These are phyloP conservation scores for Cheumatopsyche charites DNA, from an alignment of 1,140 invertebrate genomes.

Conservation along the genomic window DNA sequence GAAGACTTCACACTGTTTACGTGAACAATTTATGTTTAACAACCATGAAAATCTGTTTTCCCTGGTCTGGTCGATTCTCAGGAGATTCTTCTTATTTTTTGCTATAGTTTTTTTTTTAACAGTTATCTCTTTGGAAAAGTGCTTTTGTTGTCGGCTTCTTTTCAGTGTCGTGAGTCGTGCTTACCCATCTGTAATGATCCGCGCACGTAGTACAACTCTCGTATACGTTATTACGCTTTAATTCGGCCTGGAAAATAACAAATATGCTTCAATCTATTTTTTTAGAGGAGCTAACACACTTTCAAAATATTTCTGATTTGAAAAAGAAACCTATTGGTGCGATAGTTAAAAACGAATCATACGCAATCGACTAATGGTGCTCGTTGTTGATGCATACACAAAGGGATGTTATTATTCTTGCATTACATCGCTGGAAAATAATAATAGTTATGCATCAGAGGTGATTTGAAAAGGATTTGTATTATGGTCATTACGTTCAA, in stretches of 20 bases:
- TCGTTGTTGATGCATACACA: no score
- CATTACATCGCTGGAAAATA: no score
- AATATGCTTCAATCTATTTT: not conserved
- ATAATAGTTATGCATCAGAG: no score
- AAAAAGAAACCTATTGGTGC: not conserved
- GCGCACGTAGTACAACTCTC: not conserved
- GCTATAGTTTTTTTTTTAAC: slow-evolving; percentile 4
- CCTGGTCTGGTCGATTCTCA: no score
- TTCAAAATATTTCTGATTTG: not conserved
- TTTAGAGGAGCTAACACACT: no score
- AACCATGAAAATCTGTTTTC: slow-evolving; percentile 23
- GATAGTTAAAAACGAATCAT: no score
- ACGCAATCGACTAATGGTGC: no score
- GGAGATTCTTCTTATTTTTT: no score
- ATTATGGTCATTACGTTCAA: no score
- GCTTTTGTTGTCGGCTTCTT: not conserved
- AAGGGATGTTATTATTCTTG: no score
- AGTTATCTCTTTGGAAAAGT: slow-evolving; percentile 29
- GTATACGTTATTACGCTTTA: not conserved
- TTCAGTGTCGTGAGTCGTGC: slow-evolving; percentile 5
- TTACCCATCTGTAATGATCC: slow-evolving; percentile 13
- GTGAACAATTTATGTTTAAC: slow-evolving; percentile 22
- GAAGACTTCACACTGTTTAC: slow-evolving; percentile 20
- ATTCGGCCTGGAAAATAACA: slow-evolving; percentile 8
- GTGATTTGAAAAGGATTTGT: no score